These are phyloP conservation scores for Rhadina sibilatrix DNA, from an alignment of 2,113 vertebrate species.

Conservation along the genomic window DNA sequence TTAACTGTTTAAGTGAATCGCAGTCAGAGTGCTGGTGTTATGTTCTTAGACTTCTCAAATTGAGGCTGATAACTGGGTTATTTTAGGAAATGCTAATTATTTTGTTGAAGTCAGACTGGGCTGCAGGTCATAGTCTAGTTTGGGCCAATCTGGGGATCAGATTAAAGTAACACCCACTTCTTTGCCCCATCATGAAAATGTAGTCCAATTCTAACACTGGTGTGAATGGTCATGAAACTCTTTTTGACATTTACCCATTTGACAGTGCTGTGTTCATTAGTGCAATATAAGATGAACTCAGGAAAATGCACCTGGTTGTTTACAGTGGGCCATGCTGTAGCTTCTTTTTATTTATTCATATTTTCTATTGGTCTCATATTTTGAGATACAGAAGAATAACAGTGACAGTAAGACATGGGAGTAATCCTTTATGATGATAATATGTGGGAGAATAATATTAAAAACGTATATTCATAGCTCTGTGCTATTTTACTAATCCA, in stretches of 20 bases:
- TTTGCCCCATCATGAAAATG: background rate
- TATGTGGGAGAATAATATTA: background rate
- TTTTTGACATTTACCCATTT: background rate
- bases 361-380: background rate
- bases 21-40: background rate
- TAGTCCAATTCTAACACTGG: background rate
- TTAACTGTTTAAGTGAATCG: background rate
- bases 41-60: background rate
- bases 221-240: background rate
- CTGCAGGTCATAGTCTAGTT: background rate
- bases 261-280: background rate
- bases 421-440: background rate
- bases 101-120: background rate
- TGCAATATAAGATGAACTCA: background rate
- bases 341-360: background rate
- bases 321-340: background rate
- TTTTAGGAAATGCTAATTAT: background rate
- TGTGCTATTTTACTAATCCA: background rate
- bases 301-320: background rate
- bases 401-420: background rate
- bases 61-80: background rate
- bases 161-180: background rate
- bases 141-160: background rate
- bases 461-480: background rate
- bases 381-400: background rate